A percentile compares a stretch with the other conserved stretches of the same genome.
Conservation (phyloP, 2,113 vertebrate genomes). For the Burhinus oedicnemus region DNA sequence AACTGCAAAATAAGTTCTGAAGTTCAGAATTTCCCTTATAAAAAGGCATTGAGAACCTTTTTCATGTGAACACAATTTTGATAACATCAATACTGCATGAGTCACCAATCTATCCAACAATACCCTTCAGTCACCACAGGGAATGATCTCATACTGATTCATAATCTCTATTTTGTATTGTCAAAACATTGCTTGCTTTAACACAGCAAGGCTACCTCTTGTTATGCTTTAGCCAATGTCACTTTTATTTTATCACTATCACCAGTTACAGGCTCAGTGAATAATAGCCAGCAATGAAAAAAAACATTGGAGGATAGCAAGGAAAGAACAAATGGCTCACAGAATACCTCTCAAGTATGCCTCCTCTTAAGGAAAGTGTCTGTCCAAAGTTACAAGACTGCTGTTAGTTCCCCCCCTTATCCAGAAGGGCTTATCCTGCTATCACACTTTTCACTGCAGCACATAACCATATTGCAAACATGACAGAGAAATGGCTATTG, state of each 20-base stretch:
- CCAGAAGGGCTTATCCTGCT: neutral
- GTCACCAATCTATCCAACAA: neutral
- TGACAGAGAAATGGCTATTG: neutral
- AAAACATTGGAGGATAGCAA: neutral
- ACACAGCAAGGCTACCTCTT: neutral
- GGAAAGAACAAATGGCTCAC: neutral
- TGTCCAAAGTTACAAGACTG: neutral
- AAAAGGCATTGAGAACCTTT: neutral
- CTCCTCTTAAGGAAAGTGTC: neutral
- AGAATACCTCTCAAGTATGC: neutral
- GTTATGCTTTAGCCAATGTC: neutral
- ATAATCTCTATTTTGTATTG: neutral
- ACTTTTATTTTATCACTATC: neutral
- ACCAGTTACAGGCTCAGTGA: neutral
- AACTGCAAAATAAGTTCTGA: neutral
- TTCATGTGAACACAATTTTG: neutral
- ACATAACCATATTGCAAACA: neutral
- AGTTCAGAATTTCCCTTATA: neutral
- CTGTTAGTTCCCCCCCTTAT: neutral
- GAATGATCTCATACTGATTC: neutral
- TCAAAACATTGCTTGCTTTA: constrained; percentile 17
- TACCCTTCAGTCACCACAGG: neutral
- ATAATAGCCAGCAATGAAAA: neutral
- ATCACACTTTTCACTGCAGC: neutral
- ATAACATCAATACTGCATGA: neutral